Base-by-base conservation (phyloP, 2,113 vertebrate genomes). In the Pomatorhinus ruficollis region DNA sequence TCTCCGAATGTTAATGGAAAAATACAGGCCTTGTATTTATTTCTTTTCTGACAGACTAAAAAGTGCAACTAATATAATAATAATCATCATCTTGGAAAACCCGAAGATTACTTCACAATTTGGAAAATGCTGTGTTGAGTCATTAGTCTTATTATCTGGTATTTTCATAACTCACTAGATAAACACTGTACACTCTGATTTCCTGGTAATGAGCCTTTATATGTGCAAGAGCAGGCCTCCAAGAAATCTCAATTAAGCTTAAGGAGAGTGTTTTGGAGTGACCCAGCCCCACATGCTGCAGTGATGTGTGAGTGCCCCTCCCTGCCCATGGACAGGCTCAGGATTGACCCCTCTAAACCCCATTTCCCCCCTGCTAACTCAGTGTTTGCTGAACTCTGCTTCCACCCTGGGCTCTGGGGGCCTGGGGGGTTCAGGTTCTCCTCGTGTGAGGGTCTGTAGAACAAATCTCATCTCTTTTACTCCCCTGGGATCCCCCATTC, bases 11-110 rank as follows among this genome's bases (percentile, higher is more conserved):
- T 91, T 98, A 98, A 98, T 97, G 96, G 96, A 97, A 97, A 98
- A 98, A 98, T 97, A 98, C 96, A 98, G 96, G 95, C 98, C 95
- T 97, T 97, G 97, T 97, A 94, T 97, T 98, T 98, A 97, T 97
- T 97, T 96, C 91, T 96, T 97, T 96, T 94, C 97, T 97, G 97
- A 97, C 97, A 98, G 97, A 97, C 97, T 97, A 97, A 98, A 97
- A 98, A 98, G 97, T 98, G 96, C 97, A 98, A 96, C 98, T 98
- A 98, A 98, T 98, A 96, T 96, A 98, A 98, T 98, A 98, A 87
- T 78, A 85, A 65, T 79, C 27, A 53, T 87, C n/a, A 98, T 97
- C 94, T 96, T 94, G 95, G 94, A 97, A 98, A 98, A 97, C 97
- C 96, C 97, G 83, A 98, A 98, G 97, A 98, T 98, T 98, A 97